Conservation (phyloP, 2,888 invertebrate species). For the Drosophila lacicola region DNA sequence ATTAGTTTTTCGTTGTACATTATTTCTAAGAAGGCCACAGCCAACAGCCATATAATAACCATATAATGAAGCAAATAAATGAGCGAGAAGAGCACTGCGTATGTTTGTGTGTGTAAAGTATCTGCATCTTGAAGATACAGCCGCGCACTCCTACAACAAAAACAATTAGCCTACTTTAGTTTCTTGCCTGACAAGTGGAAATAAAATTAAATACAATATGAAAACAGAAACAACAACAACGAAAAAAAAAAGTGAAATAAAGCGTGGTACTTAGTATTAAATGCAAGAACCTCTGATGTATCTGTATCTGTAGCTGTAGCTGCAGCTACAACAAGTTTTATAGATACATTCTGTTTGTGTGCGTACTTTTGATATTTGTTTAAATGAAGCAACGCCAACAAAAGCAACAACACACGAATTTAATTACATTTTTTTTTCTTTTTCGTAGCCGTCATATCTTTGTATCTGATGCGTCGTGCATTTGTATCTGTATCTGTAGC, state of each 20-base stretch:
- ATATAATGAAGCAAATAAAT: conserved; percentile 79
- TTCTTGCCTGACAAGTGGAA: conserved; percentile 79
- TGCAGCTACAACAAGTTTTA: conserved; percentile 8
- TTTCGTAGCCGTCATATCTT: conserved; percentile 51
- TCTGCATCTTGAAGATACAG: conserved; percentile 54
- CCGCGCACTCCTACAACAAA: conserved; percentile 64
- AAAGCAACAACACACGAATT: conserved; percentile 64
- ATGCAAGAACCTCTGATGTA: conserved; percentile 41
- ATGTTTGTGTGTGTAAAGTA: conserved; percentile 2
- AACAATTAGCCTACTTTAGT: conserved; percentile 80
- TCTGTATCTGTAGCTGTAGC: conserved; percentile 9
- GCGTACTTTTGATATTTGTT: conserved; percentile 44
- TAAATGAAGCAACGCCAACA: conserved; percentile 47
- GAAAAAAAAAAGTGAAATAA: conserved; percentile 24
- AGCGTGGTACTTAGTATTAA: conserved; percentile 49
- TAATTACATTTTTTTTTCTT: conserved; percentile 68
- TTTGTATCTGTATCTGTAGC: conserved; percentile 7
- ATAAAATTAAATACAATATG: conserved; percentile 77
- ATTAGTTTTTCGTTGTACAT: conserved; percentile 73
- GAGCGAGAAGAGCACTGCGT: conserved; percentile 65
- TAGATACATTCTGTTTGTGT: conserved; percentile 12
- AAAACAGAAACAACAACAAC: conserved; percentile 41
- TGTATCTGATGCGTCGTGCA: conserved; percentile 71
- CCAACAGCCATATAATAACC: conserved; percentile 67
- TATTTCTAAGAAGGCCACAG: conserved; percentile 67